Evolutionary conservation across 2,797 vertebrate genomes (phyloP).

Genomic region (Scolopax rusticola): DNA sequence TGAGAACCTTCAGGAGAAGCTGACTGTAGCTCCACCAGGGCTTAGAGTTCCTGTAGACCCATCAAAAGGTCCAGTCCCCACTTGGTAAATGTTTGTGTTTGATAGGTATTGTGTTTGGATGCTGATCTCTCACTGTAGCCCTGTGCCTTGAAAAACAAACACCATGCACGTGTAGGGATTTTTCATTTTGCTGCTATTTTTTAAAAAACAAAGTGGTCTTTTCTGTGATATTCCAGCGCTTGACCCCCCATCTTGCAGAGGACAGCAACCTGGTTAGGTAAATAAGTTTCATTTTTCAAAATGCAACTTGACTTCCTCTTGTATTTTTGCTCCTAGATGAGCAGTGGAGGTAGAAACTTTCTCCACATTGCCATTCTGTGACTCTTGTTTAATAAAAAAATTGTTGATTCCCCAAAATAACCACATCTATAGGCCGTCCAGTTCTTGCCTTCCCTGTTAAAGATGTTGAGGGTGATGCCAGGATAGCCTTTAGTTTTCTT

Average conservation of each 20-base stretch:
- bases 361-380: accelerated
- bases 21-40: not conserved
- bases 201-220: not conserved
- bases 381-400: not conserved
- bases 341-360: not conserved
- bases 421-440: accelerated
- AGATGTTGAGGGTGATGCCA: not conserved
- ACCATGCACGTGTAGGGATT: accelerated
- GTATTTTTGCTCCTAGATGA: not conserved
- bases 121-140: not conserved
- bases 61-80: not conserved
- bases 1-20: not conserved
- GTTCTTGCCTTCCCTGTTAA: not conserved
- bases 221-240: not conserved
- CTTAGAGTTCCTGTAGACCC: not conserved
- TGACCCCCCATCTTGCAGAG: not conserved
- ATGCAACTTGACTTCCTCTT: not conserved
- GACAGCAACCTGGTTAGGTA: not conserved
- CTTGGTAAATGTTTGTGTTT: not conserved
- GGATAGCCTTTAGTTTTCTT: not conserved
- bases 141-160: not conserved
- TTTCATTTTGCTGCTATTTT: not conserved
- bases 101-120: not conserved
- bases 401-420: not conserved
- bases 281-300: not conserved